Percentiles rank a stretch among this genome's conserved stretches.
These are phyloP conservation scores for Ectemnius lituratus DNA, from an alignment of 2,888 invertebrate species.

Conservation along the genomic window DNA sequence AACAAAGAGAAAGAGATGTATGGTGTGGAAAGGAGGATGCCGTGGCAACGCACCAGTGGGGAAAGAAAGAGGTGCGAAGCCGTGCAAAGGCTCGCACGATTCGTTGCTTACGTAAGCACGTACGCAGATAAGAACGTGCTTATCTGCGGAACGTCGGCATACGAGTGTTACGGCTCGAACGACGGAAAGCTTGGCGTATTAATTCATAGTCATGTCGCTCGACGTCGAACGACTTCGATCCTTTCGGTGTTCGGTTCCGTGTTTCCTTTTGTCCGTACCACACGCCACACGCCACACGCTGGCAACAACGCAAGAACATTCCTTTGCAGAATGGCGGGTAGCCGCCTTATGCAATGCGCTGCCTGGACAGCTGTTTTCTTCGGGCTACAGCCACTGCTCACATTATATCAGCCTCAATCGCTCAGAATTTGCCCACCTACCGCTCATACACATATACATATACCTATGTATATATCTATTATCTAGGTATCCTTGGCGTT, in stretches of 20 bases:
- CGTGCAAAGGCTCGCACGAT: conserved; percentile 48
- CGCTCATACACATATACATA: too few species aligned
- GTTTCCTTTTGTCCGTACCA: neutral
- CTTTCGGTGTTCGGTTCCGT: neutral
- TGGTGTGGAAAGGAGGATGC: conserved; percentile 10
- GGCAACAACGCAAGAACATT: neutral
- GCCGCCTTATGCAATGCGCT: too few species aligned
- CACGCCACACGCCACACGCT: neutral
- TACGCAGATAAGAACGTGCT: conserved; percentile 61
- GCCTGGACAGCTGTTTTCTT: too few species aligned
- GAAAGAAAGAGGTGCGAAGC: conserved; percentile 38
- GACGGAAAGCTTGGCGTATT: conserved; percentile 30
- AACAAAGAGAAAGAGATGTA: conserved; percentile 10
- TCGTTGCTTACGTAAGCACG: conserved; percentile 60
- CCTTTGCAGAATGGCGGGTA: too few species aligned
- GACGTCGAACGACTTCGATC: conserved; percentile 6
- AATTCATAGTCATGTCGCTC: conserved; percentile 31
- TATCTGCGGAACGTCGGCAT: conserved; percentile 62
- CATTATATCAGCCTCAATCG: too few species aligned
- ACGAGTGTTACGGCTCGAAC: conserved; percentile 51
- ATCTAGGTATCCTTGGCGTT: too few species aligned
- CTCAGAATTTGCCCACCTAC: neutral
- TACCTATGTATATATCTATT: too few species aligned
- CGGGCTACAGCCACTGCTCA: too few species aligned
- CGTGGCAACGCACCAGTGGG: conserved; percentile 12